Evolutionary conservation across 2,797 vertebrate genomes (phyloP), one percentile per base, ranked within the genome.

Genomic region (Nyctibius grandis): DNA sequence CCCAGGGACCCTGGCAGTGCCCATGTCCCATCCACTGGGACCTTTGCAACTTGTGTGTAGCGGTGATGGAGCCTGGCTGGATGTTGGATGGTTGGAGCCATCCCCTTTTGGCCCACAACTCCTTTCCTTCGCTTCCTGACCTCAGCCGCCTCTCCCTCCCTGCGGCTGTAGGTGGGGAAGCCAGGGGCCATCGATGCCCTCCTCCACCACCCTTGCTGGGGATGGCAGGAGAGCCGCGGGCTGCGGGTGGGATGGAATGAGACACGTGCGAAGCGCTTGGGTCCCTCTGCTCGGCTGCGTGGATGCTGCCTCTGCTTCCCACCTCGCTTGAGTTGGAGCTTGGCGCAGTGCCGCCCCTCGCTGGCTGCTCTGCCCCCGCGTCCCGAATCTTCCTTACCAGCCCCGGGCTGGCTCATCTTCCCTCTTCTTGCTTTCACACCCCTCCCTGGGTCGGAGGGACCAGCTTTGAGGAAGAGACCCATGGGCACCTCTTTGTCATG

Each of bases 331-430:
- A 92, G 75, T 40, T 64, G 77, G 87, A 95, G 89, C 82, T 93
- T 89, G 92, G 81, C 0, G 0, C 0, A 1, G 34, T 57, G 53
- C 75, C 0, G 3, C 89, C 90, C 83, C 42, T 88, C 0, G 6
- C 95, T 89, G 88, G 45, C 93, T 95, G 85, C 93, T 96, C 88
- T 92, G 85, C 76, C 70, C 64, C 69, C 26, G 26, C 17, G 47
- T 64, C 60, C 90, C 57, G 63, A 33, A 36, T 64, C 64, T 84
- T 93, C 81, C 69, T 67, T 12, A 26, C 76, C 78, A 53, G 60
- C 83, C 82, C 82, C 1, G 4, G 80, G 44, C 86, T 95, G 57
- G 60, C 60, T 93, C 11, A 0, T 92, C 61, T 76, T 90, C 65
- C 85, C 70, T 82, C 33, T 83, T 82, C 79, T 89, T 83, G 88